phyloP scores from a whole-genome alignment of 92 coral and sea anemone species.

The Siderastrea radians region DNA sequence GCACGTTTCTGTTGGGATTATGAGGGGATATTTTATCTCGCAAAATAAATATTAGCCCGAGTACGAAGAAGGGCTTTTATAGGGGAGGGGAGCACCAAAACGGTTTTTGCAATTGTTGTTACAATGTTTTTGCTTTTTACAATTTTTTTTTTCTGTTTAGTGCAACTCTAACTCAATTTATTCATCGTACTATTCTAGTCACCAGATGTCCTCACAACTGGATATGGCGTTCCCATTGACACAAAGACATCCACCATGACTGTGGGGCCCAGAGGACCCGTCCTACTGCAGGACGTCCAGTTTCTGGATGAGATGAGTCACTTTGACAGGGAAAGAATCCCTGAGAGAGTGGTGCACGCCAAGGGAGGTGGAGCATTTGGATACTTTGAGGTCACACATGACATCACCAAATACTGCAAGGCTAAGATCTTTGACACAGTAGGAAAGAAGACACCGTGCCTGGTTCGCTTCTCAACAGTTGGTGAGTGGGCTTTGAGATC shows the following conservation, averaged over 20 bases:
- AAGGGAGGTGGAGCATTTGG: constrained; percentile 99
- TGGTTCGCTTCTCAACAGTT: constrained; percentile 94
- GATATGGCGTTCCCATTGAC: constrained; percentile 84
- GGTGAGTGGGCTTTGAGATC: constrained; percentile 60
- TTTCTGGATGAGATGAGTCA: constrained; percentile 96
- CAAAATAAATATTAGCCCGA: too few species aligned
- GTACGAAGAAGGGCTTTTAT: too few species aligned
- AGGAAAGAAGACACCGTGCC: constrained; percentile 92
- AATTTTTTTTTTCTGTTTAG: too few species aligned
- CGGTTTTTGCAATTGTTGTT: too few species aligned
- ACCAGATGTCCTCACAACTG: constrained; percentile 80
- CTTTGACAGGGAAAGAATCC: constrained; percentile 98
- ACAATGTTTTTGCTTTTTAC: too few species aligned
- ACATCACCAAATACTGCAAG: constrained; percentile 93
- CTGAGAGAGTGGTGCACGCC: constrained; percentile 99
- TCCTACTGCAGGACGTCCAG: constrained; percentile 92
- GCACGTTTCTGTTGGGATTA: too few species aligned
- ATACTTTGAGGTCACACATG: constrained; percentile 95
- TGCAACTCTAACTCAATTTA: too few species aligned
- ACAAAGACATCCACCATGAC: constrained; percentile 94
- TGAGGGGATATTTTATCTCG: too few species aligned
- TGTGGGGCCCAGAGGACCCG: constrained; percentile 92
- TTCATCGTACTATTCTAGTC: constrained; percentile 17
- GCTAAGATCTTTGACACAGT: constrained; percentile 86
- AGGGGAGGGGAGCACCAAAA: too few species aligned